Percentiles rank a stretch among this genome's conserved stretches.
phyloP scores from a whole-genome alignment of 2,888 invertebrate genomes.

The Phrixothrix hirtus region DNA sequence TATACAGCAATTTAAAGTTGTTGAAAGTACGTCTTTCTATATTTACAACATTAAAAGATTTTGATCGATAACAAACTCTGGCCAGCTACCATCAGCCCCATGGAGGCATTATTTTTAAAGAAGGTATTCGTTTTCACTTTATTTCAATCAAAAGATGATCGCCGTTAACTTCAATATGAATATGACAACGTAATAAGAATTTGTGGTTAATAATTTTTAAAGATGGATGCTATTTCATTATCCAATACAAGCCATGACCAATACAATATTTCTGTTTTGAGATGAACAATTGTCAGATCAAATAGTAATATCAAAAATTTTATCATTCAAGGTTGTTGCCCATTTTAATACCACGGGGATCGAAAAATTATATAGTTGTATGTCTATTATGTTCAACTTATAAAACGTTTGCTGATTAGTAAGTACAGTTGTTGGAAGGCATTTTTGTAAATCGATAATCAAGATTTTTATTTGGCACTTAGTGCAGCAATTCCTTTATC shows the following conservation, averaged over 20 bases:
- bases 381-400: too few relatives aligned
- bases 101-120: constrained; percentile 33
- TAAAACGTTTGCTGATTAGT: constrained; percentile 33
- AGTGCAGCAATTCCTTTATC: too few relatives aligned
- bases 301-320: constrained; percentile 1
- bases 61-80: constrained; percentile 6
- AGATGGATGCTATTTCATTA: constrained; percentile 5
- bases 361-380: too few relatives aligned
- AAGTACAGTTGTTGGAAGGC: constrained; percentile 27
- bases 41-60: constrained; percentile 10
- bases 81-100: constrained; percentile 38
- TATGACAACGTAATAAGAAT: constrained; percentile 36
- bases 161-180: constrained; percentile 33
- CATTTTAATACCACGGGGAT: too few relatives aligned
- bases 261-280: constrained; percentile 14
- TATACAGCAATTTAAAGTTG: neutral
- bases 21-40: too few relatives aligned
- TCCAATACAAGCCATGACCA: constrained; percentile 19
- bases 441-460: constrained; percentile 30
- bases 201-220: constrained; percentile 33
- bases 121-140: constrained; percentile 16
- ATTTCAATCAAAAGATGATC: constrained; percentile 26
- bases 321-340: constrained; percentile 6
- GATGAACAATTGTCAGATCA: constrained; percentile 23
- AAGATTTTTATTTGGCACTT: neutral